A percentile compares a stretch with the other conserved stretches of the same genome.
Conservation (phyloP, 2,113 vertebrate species). For the Nyctibius bracteatus region DNA sequence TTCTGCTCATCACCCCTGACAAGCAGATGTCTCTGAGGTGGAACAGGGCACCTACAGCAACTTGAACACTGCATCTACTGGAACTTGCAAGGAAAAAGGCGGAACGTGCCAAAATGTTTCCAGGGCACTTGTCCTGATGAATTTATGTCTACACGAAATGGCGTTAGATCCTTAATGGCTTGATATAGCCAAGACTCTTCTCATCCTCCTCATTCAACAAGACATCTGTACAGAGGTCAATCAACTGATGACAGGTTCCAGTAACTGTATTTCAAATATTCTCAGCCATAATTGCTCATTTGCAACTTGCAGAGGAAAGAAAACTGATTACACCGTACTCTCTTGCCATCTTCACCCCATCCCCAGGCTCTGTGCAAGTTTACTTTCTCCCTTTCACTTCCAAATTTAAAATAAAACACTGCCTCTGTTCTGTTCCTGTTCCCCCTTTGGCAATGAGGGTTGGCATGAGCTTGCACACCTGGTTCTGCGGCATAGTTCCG, state of each 20-base stretch:
- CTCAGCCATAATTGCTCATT: not conserved
- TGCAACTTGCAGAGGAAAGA: not conserved
- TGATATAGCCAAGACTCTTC: not conserved
- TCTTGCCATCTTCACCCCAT: not conserved
- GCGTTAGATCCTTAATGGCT: not conserved
- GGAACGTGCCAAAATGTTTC: not conserved
- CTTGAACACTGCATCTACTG: not conserved
- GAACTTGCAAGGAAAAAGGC: not conserved
- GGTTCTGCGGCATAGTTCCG: not conserved
- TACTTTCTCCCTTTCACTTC: not conserved
- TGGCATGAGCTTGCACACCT: not conserved
- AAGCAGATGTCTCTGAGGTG: not conserved
- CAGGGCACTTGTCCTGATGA: not conserved
- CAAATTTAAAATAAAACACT: not conserved
- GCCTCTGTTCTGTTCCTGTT: not conserved
- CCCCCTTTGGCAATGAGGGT: not conserved
- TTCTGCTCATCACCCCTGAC: not conserved
- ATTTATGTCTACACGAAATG: not conserved
- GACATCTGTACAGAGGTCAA: not conserved
- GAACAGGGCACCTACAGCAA: not conserved
- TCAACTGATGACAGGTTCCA: not conserved
- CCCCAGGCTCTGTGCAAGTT: not conserved
- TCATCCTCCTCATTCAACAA: not conserved
- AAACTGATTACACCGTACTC: not conserved
- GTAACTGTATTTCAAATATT: not conserved